These are phyloP conservation scores for Eulemur rubriventer DNA, from an alignment of 2,797 vertebrate species.

Conservation along the genomic window DNA sequence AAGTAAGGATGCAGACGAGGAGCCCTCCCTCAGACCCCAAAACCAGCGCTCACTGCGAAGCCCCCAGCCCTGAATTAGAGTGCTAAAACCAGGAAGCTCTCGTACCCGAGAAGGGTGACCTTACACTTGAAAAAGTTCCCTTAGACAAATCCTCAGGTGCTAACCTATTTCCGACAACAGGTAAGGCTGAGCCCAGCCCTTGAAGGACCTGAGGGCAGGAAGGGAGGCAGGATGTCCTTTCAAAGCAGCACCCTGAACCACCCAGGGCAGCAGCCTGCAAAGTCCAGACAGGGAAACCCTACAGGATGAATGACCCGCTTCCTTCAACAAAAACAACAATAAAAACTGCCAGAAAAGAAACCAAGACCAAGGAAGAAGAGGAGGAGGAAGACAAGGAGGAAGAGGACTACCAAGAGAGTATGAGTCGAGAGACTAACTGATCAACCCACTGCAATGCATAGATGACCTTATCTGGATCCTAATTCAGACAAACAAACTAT, in stretches of 20 bases:
- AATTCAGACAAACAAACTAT: not conserved
- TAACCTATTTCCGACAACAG: not conserved
- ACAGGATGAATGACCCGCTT: not conserved
- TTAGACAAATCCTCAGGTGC: not conserved
- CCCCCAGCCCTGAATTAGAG: not conserved
- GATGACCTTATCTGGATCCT: not conserved
- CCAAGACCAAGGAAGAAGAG: not conserved
- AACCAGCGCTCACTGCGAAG: not conserved
- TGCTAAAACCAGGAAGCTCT: not conserved
- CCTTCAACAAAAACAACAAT: not conserved
- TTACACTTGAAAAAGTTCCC: not conserved
- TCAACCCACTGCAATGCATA: accelerated
- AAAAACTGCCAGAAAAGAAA: not conserved
- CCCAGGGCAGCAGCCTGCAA: not conserved
- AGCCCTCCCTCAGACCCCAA: not conserved
- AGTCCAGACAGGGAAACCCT: not conserved
- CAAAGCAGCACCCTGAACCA: not conserved
- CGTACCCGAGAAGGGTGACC: not conserved
- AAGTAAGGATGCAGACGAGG: not conserved
- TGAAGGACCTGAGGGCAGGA: not conserved
- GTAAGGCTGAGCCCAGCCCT: not conserved
- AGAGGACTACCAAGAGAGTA: no score
- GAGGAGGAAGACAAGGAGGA: not conserved
- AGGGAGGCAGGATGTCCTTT: not conserved
- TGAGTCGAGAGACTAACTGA: not conserved